Evolutionary conservation across 2,113 vertebrate species (phyloP).

Genomic region (Nansenia antarctica): DNA sequence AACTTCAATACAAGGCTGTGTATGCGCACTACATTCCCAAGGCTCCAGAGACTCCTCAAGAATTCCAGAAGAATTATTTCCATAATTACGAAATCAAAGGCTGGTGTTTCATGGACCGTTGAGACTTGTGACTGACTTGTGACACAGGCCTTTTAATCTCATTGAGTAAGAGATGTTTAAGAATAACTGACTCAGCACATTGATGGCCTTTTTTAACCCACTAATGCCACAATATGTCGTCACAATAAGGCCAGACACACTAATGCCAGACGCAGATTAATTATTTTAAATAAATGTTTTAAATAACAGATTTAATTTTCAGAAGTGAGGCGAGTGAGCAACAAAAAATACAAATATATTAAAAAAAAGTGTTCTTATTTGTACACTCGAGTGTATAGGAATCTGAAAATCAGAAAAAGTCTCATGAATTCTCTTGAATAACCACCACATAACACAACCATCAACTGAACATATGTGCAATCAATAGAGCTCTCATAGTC

Average conservation of each 20-base stretch:
- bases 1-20: constrained; percentile 42
- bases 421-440: too few species aligned
- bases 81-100: constrained; percentile 49
- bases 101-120: constrained; percentile 6
- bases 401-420: too few species aligned
- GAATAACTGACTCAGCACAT: constrained; percentile 5
- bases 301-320: too few species aligned
- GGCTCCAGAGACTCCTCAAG: constrained; percentile 8
- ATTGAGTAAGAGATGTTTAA: constrained; percentile 22
- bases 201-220: constrained; percentile 25
- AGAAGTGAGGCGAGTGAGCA: too few species aligned
- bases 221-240: background rate
- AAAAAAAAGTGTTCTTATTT: too few species aligned
- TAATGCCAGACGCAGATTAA: too few species aligned
- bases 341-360: too few species aligned
- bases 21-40: constrained; percentile 34
- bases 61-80: constrained; percentile 30
- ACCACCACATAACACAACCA: too few species aligned
- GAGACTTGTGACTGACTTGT: constrained; percentile 60
- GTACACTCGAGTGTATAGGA: too few species aligned
- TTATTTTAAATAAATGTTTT: too few species aligned
- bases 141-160: constrained; percentile 50
- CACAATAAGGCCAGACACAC: background rate
- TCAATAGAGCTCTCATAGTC: too few species aligned
- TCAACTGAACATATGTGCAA: too few species aligned